Conservation (phyloP, 2,797 vertebrate genomes). For the Myiotriccus ornatus region DNA sequence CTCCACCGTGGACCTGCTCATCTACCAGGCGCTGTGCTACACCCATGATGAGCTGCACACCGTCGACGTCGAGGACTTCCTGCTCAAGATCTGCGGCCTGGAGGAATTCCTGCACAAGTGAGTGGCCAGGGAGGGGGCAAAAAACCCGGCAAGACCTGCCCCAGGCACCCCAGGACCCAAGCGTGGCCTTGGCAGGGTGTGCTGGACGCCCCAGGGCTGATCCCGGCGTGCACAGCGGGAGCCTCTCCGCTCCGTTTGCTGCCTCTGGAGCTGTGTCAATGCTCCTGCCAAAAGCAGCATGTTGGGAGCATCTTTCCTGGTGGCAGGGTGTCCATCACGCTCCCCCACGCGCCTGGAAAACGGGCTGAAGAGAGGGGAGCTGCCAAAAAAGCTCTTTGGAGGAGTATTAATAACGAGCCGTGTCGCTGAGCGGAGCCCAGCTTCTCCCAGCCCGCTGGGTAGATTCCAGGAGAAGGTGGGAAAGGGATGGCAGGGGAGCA, state of each 20-base stretch:
- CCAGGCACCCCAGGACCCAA: neutral
- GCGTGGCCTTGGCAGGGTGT: neutral
- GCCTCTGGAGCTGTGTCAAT: fast-evolving
- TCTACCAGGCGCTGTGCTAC: conserved; percentile 94
- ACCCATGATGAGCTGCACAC: conserved; percentile 86
- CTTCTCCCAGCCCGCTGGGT: neutral
- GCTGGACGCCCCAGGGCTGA: neutral
- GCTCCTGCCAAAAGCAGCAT: neutral
- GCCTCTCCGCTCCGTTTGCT: neutral
- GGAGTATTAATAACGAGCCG: neutral
- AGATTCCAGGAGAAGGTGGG: neutral
- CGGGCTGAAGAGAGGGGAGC: neutral
- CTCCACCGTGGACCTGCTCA: conserved; percentile 91
- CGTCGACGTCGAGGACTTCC: conserved; percentile 84
- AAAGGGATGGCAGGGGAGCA: neutral
- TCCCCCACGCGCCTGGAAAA: neutral
- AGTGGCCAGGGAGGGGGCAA: neutral
- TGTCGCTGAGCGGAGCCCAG: neutral
- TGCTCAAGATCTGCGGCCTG: conserved; percentile 91
- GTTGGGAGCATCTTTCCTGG: neutral
- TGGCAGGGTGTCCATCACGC: neutral
- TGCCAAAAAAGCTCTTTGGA: conserved; percentile 36
- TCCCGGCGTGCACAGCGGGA: neutral
- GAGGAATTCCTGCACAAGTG: conserved; percentile 93
- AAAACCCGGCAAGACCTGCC: neutral